Conservation (phyloP, 2,888 invertebrate genomes). For the Uropetala carovei region DNA sequence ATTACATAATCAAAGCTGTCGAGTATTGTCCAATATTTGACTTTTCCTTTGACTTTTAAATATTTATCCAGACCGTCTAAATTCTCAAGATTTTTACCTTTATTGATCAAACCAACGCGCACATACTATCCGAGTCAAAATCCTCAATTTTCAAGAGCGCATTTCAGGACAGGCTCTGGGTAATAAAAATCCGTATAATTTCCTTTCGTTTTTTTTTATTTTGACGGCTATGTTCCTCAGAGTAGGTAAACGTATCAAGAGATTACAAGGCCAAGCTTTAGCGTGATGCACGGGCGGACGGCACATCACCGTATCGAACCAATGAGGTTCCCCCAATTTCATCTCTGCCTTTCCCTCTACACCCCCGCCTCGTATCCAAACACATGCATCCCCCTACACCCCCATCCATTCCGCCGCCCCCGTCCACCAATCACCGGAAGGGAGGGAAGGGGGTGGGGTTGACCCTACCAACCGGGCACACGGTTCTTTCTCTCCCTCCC, state of each 20-base stretch:
- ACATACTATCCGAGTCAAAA: no score
- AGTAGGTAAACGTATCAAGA: constrained; percentile 35
- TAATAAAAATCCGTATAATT: not conserved
- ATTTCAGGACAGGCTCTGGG: not conserved
- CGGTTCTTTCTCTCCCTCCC: not conserved
- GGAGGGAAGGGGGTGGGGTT: not conserved
- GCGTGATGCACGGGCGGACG: not conserved
- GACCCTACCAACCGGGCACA: not conserved
- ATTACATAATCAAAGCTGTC: no score
- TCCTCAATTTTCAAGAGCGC: not conserved
- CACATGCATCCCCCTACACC: not conserved
- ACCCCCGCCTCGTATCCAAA: not conserved
- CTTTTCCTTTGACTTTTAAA: no score
- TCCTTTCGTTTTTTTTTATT: constrained; percentile 26
- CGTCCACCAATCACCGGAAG: constrained; percentile 44
- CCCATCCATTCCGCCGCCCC: not conserved
- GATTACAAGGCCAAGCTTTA: not conserved
- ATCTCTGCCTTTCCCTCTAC: not conserved
- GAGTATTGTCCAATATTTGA: no score
- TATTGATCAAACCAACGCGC: no score
- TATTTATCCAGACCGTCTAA: no score
- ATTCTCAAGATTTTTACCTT: no score
- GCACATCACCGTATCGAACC: constrained; percentile 19
- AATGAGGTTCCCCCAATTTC: constrained; percentile 52
- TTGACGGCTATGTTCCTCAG: not conserved